Conservation (phyloP, 2,888 invertebrate genomes). For the Nomada ferruginata region DNA sequence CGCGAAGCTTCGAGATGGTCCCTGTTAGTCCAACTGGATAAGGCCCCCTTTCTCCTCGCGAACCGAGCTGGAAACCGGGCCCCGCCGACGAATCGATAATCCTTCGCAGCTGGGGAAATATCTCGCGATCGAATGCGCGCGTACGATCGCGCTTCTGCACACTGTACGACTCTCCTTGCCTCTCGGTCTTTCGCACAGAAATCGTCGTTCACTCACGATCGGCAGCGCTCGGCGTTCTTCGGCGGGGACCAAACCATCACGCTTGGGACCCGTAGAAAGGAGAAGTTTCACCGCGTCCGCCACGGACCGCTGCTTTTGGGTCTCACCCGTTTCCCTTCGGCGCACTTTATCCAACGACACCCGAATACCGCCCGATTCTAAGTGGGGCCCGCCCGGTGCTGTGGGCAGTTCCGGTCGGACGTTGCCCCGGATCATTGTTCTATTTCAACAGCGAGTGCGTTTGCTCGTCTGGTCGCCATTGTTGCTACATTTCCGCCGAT, state of each 20-base stretch:
- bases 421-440: slow-evolving; percentile 36
- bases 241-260: slow-evolving; percentile 6
- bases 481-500: slow-evolving; percentile 35
- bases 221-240: slow-evolving; percentile 33
- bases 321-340: too few relatives aligned
- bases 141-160: slow-evolving; percentile 23
- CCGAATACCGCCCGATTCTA: too few relatives aligned
- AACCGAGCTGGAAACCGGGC: not conserved
- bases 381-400: too few relatives aligned
- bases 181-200: slow-evolving; percentile 35
- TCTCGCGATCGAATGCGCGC: slow-evolving; percentile 15
- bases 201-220: not conserved
- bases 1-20: not conserved
- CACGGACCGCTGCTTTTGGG: not conserved
- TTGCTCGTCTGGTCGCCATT: slow-evolving; percentile 13
- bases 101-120: not conserved
- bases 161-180: slow-evolving; percentile 34
- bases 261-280: slow-evolving; percentile 41
- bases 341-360: too few relatives aligned
- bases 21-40: not conserved
- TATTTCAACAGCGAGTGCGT: slow-evolving; percentile 3
- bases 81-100: not conserved
- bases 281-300: slow-evolving; percentile 41
- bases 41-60: not conserved
- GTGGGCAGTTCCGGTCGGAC: not conserved